phyloP scores from a whole-genome alignment of 2,797 vertebrate species.

The Psittacula derbiana region DNA sequence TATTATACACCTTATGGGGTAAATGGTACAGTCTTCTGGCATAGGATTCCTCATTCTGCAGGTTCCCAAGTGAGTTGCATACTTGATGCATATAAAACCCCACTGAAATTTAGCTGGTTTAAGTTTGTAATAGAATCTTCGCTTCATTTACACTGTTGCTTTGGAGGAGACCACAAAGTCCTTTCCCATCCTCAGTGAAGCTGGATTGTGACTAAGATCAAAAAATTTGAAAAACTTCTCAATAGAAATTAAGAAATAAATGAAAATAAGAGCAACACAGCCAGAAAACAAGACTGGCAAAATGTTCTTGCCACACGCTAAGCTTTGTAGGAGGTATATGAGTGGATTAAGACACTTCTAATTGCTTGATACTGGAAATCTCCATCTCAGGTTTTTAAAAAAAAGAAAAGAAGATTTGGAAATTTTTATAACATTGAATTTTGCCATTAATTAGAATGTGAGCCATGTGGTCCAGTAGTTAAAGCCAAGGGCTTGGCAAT shows the following conservation, averaged over 20 bases:
- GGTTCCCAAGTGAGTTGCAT: neutral
- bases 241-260: neutral
- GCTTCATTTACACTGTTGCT: neutral
- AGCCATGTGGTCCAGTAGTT: neutral
- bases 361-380: conserved; percentile 60
- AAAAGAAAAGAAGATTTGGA: conserved; percentile 38
- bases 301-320: neutral
- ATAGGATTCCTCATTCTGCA: neutral
- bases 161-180: neutral
- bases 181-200: neutral
- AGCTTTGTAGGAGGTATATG: neutral
- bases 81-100: neutral
- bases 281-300: neutral
- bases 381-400: neutral
- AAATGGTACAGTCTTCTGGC: neutral
- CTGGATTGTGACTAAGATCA: neutral
- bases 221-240: neutral
- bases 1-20: neutral
- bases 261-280: neutral
- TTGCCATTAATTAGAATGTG: conserved; percentile 27
- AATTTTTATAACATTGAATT: conserved; percentile 37
- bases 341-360: conserved; percentile 47
- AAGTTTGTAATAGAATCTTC: neutral
- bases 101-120: neutral
- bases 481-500: neutral